Base-by-base conservation (phyloP, 2,113 vertebrate species). In the Scomber scombrus region DNA sequence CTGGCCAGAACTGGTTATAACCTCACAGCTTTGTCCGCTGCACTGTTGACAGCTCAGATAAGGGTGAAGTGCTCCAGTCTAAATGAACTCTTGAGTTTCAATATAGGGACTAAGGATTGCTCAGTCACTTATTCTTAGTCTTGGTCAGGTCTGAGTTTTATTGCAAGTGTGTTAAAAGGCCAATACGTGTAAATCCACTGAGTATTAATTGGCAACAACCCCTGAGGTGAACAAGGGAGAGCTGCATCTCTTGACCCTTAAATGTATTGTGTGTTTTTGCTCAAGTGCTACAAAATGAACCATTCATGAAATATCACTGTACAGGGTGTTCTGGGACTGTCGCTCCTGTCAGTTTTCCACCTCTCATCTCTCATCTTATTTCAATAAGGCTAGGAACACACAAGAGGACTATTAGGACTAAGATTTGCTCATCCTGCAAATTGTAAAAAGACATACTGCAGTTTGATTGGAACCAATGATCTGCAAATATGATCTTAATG, bases 221-320 rank as follows among this genome's bases (percentile, higher is more conserved):
- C 1, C 65, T 2, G 34, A 58, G 66, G 70, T 88, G 70, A 49
- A 78, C 77, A 70, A 71, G 55, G 80, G 76, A 86, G 71, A 85
- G 73, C 79, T 87, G 85, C 34, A 81, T 90, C 84, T 80, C 56
- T 62, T 31, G 47, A 47, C 58, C 76, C 46, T 75, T 87, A 85
- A 75, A 45, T 75, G 85, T 62, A 51, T 78, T 76, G 68, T 50
- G 66, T 82, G 5, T 63, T 92, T 78, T 10, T 56, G 74, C 62
- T 85, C 66, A 84, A 85, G 78, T 81, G 77, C 72, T 74, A 50
- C 87, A 83, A 91, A 91, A 91, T 85, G 71, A 58, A 73, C 81
- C 67, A 87, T 71, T 81, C 79, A 82, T 71, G 71, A 85, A 88
- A 70, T 66, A 82, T 80, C 55, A 81, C 43, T 54, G 66, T 76